Evolutionary conservation across 2,113 vertebrate species (phyloP).

Genomic region (Castor canadensis): DNA sequence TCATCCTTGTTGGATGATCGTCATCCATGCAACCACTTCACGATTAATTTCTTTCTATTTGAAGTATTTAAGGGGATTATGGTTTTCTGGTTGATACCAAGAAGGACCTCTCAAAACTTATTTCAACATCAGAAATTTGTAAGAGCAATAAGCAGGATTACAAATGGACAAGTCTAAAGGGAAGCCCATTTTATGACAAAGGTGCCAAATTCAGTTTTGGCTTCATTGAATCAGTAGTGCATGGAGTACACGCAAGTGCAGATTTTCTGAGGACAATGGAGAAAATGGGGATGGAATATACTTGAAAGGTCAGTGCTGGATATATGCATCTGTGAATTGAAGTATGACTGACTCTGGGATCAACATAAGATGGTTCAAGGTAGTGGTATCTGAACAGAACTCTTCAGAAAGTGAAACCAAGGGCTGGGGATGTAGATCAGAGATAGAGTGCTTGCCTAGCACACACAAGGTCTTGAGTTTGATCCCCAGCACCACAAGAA

Average conservation of each 20-base stretch:
- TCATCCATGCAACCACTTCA: too few species aligned
- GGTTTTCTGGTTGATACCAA: background rate
- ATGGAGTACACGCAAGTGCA: background rate
- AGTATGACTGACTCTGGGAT: background rate
- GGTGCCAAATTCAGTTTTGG: background rate
- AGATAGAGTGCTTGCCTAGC: background rate
- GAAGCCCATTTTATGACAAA: background rate
- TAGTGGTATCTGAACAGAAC: background rate
- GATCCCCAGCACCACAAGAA: background rate
- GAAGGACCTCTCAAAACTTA: background rate
- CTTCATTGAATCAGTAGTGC: background rate
- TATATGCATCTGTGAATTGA: background rate
- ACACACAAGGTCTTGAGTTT: background rate
- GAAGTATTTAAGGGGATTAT: background rate
- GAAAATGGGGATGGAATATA: background rate
- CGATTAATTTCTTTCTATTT: background rate
- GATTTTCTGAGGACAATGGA: background rate
- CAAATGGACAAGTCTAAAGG: background rate
- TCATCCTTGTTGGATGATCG: background rate
- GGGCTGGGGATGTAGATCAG: background rate
- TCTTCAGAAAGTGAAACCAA: background rate
- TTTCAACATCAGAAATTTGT: background rate
- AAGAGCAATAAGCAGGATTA: background rate
- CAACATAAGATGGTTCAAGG: background rate
- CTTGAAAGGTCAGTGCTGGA: background rate